A percentile compares a stretch with the other conserved stretches of the same genome.
phyloP scores from a whole-genome alignment of 2,888 invertebrate species.

The Pomacea canaliculata region DNA sequence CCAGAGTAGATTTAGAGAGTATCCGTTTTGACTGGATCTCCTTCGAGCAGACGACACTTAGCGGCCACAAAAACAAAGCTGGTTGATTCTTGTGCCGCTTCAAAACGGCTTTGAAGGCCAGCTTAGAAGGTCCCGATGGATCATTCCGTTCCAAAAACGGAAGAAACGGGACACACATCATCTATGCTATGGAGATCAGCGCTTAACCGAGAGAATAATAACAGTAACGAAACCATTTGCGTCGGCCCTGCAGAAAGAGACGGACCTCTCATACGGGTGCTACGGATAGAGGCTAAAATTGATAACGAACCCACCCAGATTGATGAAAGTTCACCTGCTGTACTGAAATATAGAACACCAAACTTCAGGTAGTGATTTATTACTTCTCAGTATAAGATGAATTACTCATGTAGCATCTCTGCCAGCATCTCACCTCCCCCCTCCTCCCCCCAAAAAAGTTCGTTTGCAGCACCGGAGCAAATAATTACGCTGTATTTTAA shows the following conservation, averaged over 20 bases:
- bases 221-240: slow-evolving; percentile 36
- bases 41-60: slow-evolving; percentile 27
- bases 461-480: no score
- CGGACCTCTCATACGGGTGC: slow-evolving; percentile 45
- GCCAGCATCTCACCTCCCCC: no score
- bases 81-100: slow-evolving; percentile 22
- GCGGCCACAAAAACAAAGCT: slow-evolving; percentile 26
- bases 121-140: slow-evolving; percentile 38
- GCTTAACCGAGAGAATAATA: slow-evolving; percentile 36
- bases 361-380: slow-evolving; percentile 60
- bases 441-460: no score
- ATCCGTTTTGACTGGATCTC: slow-evolving; percentile 19
- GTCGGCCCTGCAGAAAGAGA: slow-evolving; percentile 33
- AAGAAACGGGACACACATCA: slow-evolving; percentile 39
- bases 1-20: background rate
- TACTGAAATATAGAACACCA: slow-evolving; percentile 66
- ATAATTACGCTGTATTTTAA: no score
- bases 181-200: slow-evolving; percentile 33
- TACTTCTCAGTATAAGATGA: background rate
- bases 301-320: slow-evolving; percentile 64
- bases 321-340: slow-evolving; percentile 63
- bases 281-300: slow-evolving; percentile 59
- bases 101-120: slow-evolving; percentile 25
- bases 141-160: slow-evolving; percentile 36
- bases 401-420: no score